phyloP scores from a whole-genome alignment of 2,113 vertebrate genomes.

The Climacteris rufus region DNA sequence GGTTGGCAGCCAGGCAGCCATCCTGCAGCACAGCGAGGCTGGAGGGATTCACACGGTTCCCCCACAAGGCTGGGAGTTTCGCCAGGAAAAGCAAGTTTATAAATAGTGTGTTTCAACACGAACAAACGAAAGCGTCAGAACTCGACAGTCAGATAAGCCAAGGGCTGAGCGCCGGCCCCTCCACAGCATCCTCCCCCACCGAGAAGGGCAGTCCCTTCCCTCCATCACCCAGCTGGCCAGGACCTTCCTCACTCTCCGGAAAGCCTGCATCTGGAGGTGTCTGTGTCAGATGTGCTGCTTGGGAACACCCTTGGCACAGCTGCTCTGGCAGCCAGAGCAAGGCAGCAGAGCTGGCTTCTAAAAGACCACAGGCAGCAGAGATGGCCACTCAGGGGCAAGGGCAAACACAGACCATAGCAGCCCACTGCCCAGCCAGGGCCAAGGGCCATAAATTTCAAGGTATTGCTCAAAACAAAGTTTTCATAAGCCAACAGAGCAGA shows the following conservation, averaged over 20 bases:
- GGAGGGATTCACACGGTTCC: constrained; percentile 27
- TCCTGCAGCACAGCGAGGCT: not conserved
- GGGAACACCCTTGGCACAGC: not conserved
- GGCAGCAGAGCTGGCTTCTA: not conserved
- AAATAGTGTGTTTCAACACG: constrained; percentile 44
- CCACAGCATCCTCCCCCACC: not conserved
- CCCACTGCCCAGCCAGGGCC: not conserved
- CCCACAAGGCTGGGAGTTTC: constrained; percentile 39
- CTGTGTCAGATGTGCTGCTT: not conserved
- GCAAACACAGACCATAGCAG: not conserved
- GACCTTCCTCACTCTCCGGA: not conserved
- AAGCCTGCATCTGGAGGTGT: not conserved
- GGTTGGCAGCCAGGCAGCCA: not conserved
- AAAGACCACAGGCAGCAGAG: not conserved
- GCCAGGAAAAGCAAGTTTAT: constrained; percentile 58
- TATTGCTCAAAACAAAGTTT: not conserved
- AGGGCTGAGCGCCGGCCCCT: not conserved
- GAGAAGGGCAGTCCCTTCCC: not conserved
- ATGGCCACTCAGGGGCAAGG: not conserved
- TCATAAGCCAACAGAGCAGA: not conserved
- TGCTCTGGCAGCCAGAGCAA: not conserved
- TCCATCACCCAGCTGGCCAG: not conserved
- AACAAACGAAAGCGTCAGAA: constrained; percentile 1
- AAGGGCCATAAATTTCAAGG: not conserved
- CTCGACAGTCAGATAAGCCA: not conserved